Evolutionary conservation across 2,888 invertebrate species (phyloP), one percentile per base, ranked within the genome.

Genomic region (Ophion ellenae): DNA sequence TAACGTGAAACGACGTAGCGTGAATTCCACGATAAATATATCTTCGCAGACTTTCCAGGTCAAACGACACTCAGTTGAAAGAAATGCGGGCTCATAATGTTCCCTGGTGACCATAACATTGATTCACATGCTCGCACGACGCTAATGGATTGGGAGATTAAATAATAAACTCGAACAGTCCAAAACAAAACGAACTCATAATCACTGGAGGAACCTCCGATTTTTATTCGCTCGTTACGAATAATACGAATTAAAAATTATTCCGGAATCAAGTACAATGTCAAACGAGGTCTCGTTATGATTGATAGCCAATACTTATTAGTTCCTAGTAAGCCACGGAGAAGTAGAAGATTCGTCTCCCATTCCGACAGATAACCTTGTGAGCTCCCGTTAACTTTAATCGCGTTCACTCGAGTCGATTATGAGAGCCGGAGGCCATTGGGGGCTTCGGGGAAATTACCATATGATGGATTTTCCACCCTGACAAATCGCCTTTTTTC

Each of bases 301-400:
- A 36, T 61, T 32, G 4, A 17, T 61, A 2, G 61, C 28, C 74
- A 45, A 74, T 61, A 2, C 24, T 10, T 20, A 24, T 40, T 61
- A 40, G 7, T 14, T 20, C 1, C 9, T 74, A 6, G 28, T 59
- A 17, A 40, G 11, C 7, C 14, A 20, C 57, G 40, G 24, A 47
- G 20, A 32, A 10, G 71, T 71, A 28, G 63, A 32, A 6, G 53
- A 6, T 24, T 47, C 36, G n/a, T 32, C 47, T 71, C 57, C 53
- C n/a, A 28, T 63, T 9, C 59, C 32, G 17, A 20, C 11, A 47
- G 86, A 86, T 86, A 82, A 84, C 86, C 86, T 70, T 53, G 40
- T 10, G 67, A 83, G 73, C 74, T 64, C 63, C 32, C 28, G 71
- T 24, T 53, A 77, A 57, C 75, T 11, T n/a, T 24, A 24, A 80